Evolutionary conservation across 2,888 invertebrate species (phyloP), one percentile per base, ranked within the genome.

Genomic region (Lasioglossum villosulum): DNA sequence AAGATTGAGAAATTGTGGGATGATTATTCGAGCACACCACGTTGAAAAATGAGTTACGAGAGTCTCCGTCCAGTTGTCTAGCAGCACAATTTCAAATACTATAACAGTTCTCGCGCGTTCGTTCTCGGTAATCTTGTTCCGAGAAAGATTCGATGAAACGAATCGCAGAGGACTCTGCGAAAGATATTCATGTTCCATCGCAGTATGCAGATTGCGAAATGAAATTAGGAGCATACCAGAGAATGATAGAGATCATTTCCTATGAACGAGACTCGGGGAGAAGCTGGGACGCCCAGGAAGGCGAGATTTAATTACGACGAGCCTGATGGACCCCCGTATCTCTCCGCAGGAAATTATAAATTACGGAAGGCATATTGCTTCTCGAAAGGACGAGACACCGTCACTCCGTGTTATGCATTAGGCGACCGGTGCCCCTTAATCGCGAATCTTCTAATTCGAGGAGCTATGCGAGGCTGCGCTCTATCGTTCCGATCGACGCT

Each of bases 401-500:
- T 78, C 73, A 2, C 66, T 34, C 42, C 16, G 10, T 37, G 90
- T 30, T 91, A 88, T 91, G 88, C 90, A 90, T 89, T 86, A 81
- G 86, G 84, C 63, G 75, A 78, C 45, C 76, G 89, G 88, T 89
- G 88, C 89, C 88, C 76, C 79, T 88, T 90, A 91, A 92, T 91
- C 92, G 90, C 80, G 88, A 87, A 92, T 92, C 92, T 91, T 91
- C 90, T 92, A 90, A 92, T 92, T 92, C 90, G 39, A 90, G 90
- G 87, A 84, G 78, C 80, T 84, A 48, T 59, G 83, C 75, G 72
- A n/a, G 42, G 14, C 81, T 78, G n/a, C 59, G 42, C 10, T 34
- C 39, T 37, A 77, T 59, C 76, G 81, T 88, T 82, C 75, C 34
- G 78, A 87, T 82, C 86, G 75, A 66, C 73, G 75, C 19, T 8